Evolutionary conservation across 2,113 vertebrate species (phyloP).

Genomic region (Eclectus roratus): DNA sequence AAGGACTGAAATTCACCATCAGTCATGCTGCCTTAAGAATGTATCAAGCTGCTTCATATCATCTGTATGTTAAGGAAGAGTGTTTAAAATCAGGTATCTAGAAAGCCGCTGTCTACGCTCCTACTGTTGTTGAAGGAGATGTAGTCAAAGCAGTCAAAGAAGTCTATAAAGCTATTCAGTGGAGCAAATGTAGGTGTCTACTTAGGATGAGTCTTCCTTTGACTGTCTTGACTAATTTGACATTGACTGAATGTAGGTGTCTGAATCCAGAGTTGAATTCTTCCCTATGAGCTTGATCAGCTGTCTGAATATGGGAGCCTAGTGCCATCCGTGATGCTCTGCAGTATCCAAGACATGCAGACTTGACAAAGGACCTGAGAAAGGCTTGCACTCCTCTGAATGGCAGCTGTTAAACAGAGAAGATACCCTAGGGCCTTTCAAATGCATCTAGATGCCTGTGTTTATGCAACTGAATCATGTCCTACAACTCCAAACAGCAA

Average conservation of each 20-base stretch:
- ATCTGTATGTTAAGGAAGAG: neutral
- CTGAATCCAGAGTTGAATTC: neutral
- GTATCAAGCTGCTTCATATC: neutral
- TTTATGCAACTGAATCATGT: constrained; percentile 36
- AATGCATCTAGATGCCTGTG: constrained; percentile 6
- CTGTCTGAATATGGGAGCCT: neutral
- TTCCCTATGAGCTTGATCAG: neutral
- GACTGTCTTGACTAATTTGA: neutral
- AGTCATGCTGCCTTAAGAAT: neutral
- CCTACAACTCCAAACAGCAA: constrained; percentile 26
- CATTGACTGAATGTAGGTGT: constrained; percentile 1
- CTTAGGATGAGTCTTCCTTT: neutral
- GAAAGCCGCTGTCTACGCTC: neutral
- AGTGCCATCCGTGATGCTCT: neutral
- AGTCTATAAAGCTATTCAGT: constrained; percentile 10
- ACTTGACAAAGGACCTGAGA: neutral
- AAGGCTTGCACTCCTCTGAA: neutral
- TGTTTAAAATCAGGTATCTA: constrained; percentile 20
- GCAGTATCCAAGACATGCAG: neutral
- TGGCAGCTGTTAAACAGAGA: neutral
- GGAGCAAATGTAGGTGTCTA: neutral
- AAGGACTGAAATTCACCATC: neutral
- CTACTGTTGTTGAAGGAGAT: neutral
- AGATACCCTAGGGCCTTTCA: constrained; percentile 39
- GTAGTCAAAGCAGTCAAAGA: neutral